Percentiles rank a stretch among this genome's conserved stretches.
Evolutionary conservation across 1,140 invertebrate genomes (phyloP).

Genomic region (Nymphalis io): DNA sequence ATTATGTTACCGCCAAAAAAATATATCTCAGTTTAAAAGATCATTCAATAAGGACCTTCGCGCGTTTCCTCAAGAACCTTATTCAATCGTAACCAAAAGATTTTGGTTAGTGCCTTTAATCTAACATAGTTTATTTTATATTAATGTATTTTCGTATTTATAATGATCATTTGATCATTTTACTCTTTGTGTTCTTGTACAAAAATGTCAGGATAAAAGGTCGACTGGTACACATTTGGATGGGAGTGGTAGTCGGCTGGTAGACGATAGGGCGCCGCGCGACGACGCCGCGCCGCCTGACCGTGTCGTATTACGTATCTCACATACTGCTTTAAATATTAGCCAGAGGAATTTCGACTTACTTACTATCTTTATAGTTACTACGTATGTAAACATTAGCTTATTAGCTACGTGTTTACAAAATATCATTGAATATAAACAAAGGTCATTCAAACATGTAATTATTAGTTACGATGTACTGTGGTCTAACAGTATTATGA

Average conservation of each 20-base stretch:
- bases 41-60: too few species aligned
- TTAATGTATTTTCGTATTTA: background rate
- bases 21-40: too few species aligned
- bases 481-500: background rate
- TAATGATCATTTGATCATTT: too few species aligned
- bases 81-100: too few species aligned
- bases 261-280: slow-evolving; percentile 73
- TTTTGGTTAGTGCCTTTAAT: background rate
- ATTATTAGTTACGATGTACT: background rate
- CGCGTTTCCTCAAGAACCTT: too few species aligned
- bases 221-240: slow-evolving; percentile 59
- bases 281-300: slow-evolving; percentile 64
- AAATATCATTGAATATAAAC: slow-evolving; percentile 3
- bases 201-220: slow-evolving; percentile 52
- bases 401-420: background rate
- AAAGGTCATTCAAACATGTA: background rate
- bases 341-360: slow-evolving; percentile 23
- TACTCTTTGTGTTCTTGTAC: slow-evolving; percentile 11
- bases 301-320: slow-evolving; percentile 48
- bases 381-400: background rate
- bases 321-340: slow-evolving; percentile 50
- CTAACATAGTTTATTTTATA: background rate
- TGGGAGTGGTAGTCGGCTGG: slow-evolving; percentile 66
- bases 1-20: too few species aligned
- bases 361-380: background rate